Conservation (phyloP, 2,888 invertebrate genomes). For the Parnassius smintheus region DNA sequence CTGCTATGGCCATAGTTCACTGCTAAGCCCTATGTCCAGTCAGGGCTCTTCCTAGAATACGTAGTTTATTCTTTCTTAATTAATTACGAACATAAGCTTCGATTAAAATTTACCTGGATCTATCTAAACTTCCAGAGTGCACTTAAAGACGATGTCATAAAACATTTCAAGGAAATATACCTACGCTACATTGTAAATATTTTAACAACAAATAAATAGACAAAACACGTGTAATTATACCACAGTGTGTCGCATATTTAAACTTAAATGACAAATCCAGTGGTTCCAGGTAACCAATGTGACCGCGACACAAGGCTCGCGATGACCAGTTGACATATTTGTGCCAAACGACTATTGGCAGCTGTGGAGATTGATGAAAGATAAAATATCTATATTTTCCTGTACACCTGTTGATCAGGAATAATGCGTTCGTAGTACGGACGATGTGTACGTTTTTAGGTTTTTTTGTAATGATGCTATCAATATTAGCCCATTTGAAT, state of each 20-base stretch:
- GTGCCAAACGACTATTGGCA: conserved; percentile 38
- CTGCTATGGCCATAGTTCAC: too few relatives aligned
- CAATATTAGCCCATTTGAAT: conserved; percentile 22
- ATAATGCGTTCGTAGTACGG: conserved; percentile 4
- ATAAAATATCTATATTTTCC: conserved; percentile 19
- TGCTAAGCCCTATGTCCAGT: too few relatives aligned
- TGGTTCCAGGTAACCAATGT: conserved; percentile 30
- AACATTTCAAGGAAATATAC: too few relatives aligned
- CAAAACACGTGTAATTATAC: conserved; percentile 17
- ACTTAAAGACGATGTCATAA: too few relatives aligned
- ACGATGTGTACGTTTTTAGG: conserved; percentile 1
- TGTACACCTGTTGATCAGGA: conserved; percentile 20
- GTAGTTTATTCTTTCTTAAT: too few relatives aligned
- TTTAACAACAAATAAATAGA: background rate
- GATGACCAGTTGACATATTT: conserved; percentile 39
- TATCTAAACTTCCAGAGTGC: too few relatives aligned
- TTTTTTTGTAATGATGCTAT: conserved; percentile 13
- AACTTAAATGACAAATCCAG: conserved; percentile 36
- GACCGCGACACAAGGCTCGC: conserved; percentile 28
- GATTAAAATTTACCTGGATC: too few relatives aligned
- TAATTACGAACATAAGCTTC: too few relatives aligned
- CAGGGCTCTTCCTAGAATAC: too few relatives aligned
- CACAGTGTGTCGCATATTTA: conserved; percentile 30
- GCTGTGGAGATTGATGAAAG: conserved; percentile 35
- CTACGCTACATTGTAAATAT: background rate